Evolutionary conservation across 64 coral and sea anemone species (phyloP), one percentile per base, ranked within the genome.

Genomic region (Montipora foliosa): DNA sequence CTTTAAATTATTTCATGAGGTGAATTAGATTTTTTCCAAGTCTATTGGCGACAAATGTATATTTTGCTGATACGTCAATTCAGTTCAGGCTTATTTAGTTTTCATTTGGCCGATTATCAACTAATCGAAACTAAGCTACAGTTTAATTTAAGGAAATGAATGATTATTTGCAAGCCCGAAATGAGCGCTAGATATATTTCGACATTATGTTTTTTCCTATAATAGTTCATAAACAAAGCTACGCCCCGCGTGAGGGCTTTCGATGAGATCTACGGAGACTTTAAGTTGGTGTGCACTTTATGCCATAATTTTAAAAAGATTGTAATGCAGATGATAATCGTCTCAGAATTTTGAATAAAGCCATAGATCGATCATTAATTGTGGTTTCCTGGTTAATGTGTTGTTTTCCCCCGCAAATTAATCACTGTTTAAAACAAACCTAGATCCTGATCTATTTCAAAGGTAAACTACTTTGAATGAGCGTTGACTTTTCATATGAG

Each of bases 331-430:
- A 37, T 15, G 45, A 8, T 21, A 10, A 51, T 46, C 64, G 10
- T 72, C 66, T 82, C 58, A 62, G 55, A 67, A 5, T 49, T 46
- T 86, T 70, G 46, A 86, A 72, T 86, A 86, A 86, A 86, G 29
- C 45, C 70, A 45, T 57, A 11, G 53, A 57, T 86, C 44, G 46
- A 86, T 52, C 44, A 70, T 86, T 86, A 84, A 86, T 86, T 86
- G 82, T 59, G 82, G 82, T 86, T 86, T 86, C 82, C 82, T 71
- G 44, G 15, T 86, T 86, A 47, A 86, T 86, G 16, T 86, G 66
- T 69, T 67, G 68, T 25, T 67, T 21, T 72, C 13, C 9, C 10
- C 62, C 82, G 3, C 46, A 71, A 62, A 24, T 86, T 71, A 71
- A 71, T 71, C 82, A 6, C 71, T 86, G 82, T 70, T 71, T 72